Evolutionary conservation across 2,797 vertebrate genomes (phyloP), one percentile per base, ranked within the genome.

Genomic region (Notolepis coatsorum): DNA sequence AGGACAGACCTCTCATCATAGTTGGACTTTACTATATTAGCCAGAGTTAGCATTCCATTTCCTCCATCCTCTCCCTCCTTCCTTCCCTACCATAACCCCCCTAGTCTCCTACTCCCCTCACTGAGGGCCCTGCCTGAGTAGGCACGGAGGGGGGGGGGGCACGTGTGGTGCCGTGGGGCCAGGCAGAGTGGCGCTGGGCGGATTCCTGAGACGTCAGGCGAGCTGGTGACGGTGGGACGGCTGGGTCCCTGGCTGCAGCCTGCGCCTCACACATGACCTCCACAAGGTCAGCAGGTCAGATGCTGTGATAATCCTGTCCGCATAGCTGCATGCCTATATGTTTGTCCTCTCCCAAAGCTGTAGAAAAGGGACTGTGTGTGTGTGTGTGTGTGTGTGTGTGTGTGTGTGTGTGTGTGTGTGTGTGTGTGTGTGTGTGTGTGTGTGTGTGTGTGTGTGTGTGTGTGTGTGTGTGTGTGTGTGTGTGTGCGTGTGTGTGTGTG

Each of bases 201-300:
- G 69, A 88, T 91, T 88, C 82, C 87, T 81, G 51, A 79, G 79
- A 84, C 68, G 39, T 79, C 82, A 81, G 77, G 80, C 81, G 82
- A 84, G 80, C 80, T 81, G 75, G 72, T 78, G 73, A 74, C 56
- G 62, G 75, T 47, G 82, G 70, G 73, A 61, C 48, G 47, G n/a
- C 5, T 3, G 33, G 51, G 35, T 43, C 52, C 38, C 52, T 17
- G 77, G 66, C 73, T 60, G 81, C 66, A 61, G 81, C 71, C 76
- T 75, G 59, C 24, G 53, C 65, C 79, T 83, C 76, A 82, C 79
- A 81, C 80, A 84, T 82, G 86, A 85, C 84, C 82, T 85, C 73
- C 45, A 43, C 60, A 58, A 60, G 72, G 81, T 80, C 84, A 76
- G 46, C 49, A 64, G 86, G 82, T 86, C 82, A 86, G 80, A 84